Evolutionary conservation across 2,113 vertebrate genomes (phyloP), one percentile per base, ranked within the genome.

Genomic region (Trichomycterus rosablanca): DNA sequence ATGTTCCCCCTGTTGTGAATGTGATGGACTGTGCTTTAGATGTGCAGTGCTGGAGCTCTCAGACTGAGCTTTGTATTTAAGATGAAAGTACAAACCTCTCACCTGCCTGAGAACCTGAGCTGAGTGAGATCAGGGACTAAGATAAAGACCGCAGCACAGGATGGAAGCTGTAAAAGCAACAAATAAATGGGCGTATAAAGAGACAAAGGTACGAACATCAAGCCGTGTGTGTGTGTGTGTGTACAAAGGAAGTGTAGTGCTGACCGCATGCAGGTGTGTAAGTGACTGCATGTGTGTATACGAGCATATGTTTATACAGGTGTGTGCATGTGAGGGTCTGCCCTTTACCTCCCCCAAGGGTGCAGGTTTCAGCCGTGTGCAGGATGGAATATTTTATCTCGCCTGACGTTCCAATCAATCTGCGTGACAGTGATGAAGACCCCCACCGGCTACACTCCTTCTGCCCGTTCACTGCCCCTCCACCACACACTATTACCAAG

Each of bases 361-460:
- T 48, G 56, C 23, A 24, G 48, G 20, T 53, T 50, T 46, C 40
- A 34, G 34, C 1, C 37, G 60, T 65, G 62, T 64, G 55, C 72
- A 76, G 68, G 81, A 83, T 77, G 54, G 73, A 71, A 81, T 83
- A 78, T 78, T 87, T 85, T 81, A 84, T 87, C 79, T 78, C 63
- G 49, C 75, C 72, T 81, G 82, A 83, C 73, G 49, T 77, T 69
- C 77, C 78, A 84, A 85, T 87, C 81, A 79, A 85, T 85, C 85
- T 85, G 73, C 2, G 62, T 59, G 79, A 78, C 80, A 76, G 73
- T 75, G 78, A 84, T 77, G 76, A 80, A 84, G 76, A 78, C 75
- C 65, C 71, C 59, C 49, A 61, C 54, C 70, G 69, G 64, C 46
- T 59, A n/a, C 50, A 55, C 59, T 14, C 50, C 48, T 62, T 55